These are phyloP conservation scores for Drosophila hamatofila DNA, from an alignment of 2,888 invertebrate genomes.

Conservation along the genomic window DNA sequence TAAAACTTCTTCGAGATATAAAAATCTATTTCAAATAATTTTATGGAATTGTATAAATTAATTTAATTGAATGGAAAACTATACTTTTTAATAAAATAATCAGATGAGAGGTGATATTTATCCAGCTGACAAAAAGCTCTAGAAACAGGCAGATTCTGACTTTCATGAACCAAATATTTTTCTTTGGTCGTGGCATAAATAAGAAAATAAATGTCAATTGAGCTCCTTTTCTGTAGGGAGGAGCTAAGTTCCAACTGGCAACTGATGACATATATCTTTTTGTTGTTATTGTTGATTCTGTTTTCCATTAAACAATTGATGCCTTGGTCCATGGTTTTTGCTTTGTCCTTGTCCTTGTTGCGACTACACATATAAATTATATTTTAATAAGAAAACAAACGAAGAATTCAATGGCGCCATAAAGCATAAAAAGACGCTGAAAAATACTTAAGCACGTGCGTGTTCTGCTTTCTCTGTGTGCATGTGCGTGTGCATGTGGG, in stretches of 20 bases:
- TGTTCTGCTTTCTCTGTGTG: constrained; percentile 16
- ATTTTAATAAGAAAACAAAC: constrained; percentile 81
- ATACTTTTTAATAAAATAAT: not conserved
- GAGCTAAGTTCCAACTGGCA: constrained; percentile 29
- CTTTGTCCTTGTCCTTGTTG: constrained; percentile 50
- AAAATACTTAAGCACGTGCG: constrained; percentile 74
- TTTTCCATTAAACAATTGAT: constrained; percentile 74
- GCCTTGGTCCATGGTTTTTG: constrained; percentile 41
- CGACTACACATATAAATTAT: constrained; percentile 74
- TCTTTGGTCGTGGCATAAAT: constrained; percentile 23
- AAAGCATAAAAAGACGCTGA: constrained; percentile 77
- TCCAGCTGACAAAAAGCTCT: not conserved
- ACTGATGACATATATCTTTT: constrained; percentile 41
- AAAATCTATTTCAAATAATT: not conserved
- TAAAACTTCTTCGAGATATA: not conserved
- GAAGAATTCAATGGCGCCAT: constrained; percentile 81
- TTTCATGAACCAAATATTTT: constrained; percentile 1
- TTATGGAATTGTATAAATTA: not conserved
- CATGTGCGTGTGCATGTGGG: constrained; percentile 15
- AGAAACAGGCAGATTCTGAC: constrained; percentile 6
- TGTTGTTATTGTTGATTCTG: constrained; percentile 36
- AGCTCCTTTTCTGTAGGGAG: not conserved
- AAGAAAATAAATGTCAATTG: constrained; percentile 30
- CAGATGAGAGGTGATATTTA: not conserved
- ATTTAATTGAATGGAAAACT: not conserved